A percentile compares a stretch with the other conserved stretches of the same genome.
phyloP scores from a whole-genome alignment of 2,888 invertebrate genomes.

The Rotaria macrura region DNA sequence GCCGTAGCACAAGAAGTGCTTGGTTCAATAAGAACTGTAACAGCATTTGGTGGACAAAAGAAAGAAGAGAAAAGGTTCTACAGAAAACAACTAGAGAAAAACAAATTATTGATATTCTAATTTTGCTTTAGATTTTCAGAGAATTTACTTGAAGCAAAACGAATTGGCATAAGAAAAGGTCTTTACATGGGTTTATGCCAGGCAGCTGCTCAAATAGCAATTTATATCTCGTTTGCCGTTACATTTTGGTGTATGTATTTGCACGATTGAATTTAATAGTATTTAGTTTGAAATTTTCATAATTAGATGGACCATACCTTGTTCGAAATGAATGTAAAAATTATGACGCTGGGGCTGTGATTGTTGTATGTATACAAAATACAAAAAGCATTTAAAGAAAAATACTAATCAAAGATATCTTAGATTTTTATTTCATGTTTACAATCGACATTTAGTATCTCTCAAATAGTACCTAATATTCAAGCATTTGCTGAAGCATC shows the following conservation, averaged over 20 bases:
- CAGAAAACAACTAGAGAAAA: no score
- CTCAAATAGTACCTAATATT: conserved; percentile 5
- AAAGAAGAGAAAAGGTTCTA: neutral
- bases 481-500: conserved; percentile 12
- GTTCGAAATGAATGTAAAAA: neutral
- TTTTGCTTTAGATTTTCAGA: neutral
- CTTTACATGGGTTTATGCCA: neutral
- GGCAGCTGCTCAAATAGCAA: neutral
- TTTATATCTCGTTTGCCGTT: neutral
- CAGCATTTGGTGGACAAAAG: conserved; percentile 30
- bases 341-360: neutral
- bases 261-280: no score
- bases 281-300: neutral
- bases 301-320: neutral
- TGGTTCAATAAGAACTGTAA: conserved; percentile 48
- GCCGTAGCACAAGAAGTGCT: conserved; percentile 49
- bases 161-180: conserved; percentile 21
- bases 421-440: neutral
- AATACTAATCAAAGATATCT: neutral
- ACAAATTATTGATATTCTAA: no score
- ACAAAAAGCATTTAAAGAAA: neutral
- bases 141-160: conserved; percentile 17
- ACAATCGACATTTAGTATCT: conserved; percentile 19
- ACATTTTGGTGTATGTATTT: conserved; percentile 13
- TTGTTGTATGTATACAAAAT: neutral